Conservation (phyloP, 2,113 vertebrate genomes). For the Nothobranchius furzeri region DNA sequence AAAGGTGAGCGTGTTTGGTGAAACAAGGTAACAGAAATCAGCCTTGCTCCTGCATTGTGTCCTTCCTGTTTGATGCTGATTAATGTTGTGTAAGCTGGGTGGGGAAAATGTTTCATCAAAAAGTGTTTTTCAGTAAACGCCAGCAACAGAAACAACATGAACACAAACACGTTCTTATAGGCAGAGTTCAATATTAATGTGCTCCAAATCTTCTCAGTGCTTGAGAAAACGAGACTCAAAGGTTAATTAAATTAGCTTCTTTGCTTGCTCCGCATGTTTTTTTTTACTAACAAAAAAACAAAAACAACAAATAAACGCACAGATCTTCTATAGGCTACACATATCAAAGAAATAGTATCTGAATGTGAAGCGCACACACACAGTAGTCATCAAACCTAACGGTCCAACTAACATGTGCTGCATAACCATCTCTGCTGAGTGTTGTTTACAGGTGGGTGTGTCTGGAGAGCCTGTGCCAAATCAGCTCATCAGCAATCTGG, state of each 20-base stretch:
- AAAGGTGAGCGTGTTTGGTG: slow-evolving; percentile 47
- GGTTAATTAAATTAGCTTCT: slow-evolving; percentile 50
- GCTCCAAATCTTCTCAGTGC: slow-evolving; percentile 30
- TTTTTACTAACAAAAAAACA: background rate
- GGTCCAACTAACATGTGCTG: no score
- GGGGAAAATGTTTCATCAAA: slow-evolving; percentile 4
- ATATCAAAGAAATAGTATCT: no score
- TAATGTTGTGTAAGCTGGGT: background rate
- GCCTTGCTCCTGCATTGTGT: slow-evolving; percentile 9
- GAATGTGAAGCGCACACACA: no score
- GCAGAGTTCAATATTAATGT: slow-evolving; percentile 1
- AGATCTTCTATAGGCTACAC: slow-evolving; percentile 8
- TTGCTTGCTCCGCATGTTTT: slow-evolving; percentile 15
- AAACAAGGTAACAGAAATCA: background rate
- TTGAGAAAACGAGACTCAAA: slow-evolving; percentile 33
- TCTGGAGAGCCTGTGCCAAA: no score
- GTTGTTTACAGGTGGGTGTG: no score
- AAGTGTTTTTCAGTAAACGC: slow-evolving; percentile 6
- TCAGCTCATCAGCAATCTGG: no score
- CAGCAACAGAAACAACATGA: background rate
- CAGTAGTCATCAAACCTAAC: no score
- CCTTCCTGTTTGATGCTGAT: slow-evolving; percentile 20
- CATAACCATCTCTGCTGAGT: no score
- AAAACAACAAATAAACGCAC: slow-evolving; percentile 1
- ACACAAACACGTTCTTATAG: background rate